Percentiles rank a stretch among this genome's conserved stretches.
Conservation (phyloP, 2,113 vertebrate species). For the Lagenorhynchus albirostris region DNA sequence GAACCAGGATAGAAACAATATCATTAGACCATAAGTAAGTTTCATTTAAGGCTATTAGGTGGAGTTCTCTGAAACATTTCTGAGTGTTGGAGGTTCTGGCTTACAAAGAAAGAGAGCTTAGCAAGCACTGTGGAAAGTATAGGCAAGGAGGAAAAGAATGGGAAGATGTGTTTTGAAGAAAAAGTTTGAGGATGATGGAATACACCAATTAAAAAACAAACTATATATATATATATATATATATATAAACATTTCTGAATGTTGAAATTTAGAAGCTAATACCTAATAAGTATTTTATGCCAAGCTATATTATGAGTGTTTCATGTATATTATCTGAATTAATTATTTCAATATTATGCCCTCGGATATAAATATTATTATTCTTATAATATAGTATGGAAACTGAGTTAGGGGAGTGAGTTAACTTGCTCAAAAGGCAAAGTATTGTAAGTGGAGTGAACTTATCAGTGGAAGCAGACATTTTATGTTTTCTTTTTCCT, state of each 20-base stretch:
- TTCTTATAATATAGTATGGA: background rate
- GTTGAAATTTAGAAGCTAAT: background rate
- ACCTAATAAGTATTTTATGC: background rate
- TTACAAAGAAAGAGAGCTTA: background rate
- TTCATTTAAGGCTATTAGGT: background rate
- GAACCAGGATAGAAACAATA: background rate
- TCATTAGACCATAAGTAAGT: background rate
- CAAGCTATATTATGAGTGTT: background rate
- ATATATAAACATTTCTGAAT: background rate
- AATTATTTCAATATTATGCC: background rate
- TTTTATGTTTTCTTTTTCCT: background rate
- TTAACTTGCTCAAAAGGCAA: background rate
- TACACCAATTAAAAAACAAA: too few species aligned
- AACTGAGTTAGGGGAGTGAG: background rate
- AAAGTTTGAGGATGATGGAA: background rate
- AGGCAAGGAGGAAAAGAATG: background rate
- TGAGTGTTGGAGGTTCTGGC: background rate
- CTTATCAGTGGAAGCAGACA: background rate
- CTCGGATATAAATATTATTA: background rate
- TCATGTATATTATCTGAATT: background rate
- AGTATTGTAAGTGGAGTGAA: background rate
- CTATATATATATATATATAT: background rate
- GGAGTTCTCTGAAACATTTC: background rate
- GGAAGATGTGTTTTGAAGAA: background rate
- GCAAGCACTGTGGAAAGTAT: accelerated